Evolutionary conservation across 2,113 vertebrate genomes (phyloP), one percentile per base, ranked within the genome.

Genomic region (Bos javanicus): DNA sequence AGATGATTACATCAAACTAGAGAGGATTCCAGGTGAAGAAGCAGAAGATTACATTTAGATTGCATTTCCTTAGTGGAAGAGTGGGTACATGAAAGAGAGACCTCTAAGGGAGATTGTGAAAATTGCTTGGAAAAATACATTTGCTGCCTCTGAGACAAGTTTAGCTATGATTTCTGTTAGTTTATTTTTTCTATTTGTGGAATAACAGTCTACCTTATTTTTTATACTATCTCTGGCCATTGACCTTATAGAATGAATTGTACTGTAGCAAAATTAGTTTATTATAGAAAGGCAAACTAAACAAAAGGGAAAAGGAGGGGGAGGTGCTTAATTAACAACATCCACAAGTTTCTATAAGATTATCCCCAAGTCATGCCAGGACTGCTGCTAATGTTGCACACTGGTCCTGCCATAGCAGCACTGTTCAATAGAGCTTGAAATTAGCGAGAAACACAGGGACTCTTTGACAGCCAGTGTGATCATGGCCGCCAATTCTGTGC

Each of bases 401-500:
- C 93, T 94, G 94, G 93, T 88, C 95, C 94, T 98, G 85, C 97
- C 90, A 96, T 50, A 74, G 67, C 60, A 88, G 74, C 71, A 97
- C 96, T 98, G 98, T 83, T 99, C 97, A 98, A 90, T 17, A 98
- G 98, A 98, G 98, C 98, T 96, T 99, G 98, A 99, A 99, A 99
- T 98, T 98, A 99, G 96, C 80, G 97, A 97, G 82, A 97, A 91
- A 93, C 97, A 94, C 74, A 91, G 90, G 96, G 97, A 82, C 94
- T 96, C 80, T 95, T 95, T 98, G 98, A 98, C 97, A 98, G 97
- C 96, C 92, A 96, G 87, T 97, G 80, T 5, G 92, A 97, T 98
- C 93, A 88, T 0, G 2, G 91, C 97, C 4, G 33, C 98, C 96
- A 98, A 98, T 91, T 98, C 96, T 97, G 97, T 98, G 96, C 93